These are phyloP conservation scores for Cherax quadricarinatus DNA, from an alignment of 1,140 invertebrate genomes.

Conservation along the genomic window DNA sequence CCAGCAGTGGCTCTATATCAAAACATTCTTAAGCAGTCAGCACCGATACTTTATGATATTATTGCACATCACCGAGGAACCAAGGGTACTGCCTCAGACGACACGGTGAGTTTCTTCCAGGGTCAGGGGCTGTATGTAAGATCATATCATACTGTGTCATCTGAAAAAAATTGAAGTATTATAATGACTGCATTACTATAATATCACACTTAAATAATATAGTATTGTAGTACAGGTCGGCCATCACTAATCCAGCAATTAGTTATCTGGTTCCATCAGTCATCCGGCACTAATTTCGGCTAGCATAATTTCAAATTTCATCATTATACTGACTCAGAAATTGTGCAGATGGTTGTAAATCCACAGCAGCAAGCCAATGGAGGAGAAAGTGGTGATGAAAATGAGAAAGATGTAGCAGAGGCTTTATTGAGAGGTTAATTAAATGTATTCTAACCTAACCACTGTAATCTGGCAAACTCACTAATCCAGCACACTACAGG, in stretches of 20 bases:
- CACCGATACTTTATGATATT: constrained; percentile 23
- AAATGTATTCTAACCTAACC: too few species aligned
- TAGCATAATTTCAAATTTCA: too few species aligned
- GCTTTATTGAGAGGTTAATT: too few species aligned
- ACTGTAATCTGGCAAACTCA: too few species aligned
- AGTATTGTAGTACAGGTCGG: background rate
- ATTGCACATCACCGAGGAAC: constrained; percentile 29
- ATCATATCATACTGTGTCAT: constrained; percentile 68
- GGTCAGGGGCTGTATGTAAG: constrained; percentile 22
- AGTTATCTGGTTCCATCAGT: too few species aligned
- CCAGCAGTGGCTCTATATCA: background rate
- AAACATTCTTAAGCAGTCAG: background rate
- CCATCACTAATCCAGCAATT: too few species aligned
- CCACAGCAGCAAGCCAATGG: too few species aligned
- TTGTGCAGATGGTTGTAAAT: too few species aligned
- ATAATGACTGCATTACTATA: background rate
- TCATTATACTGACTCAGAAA: background rate
- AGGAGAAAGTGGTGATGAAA: too few species aligned
- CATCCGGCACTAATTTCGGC: too few species aligned
- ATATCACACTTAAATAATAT: background rate
- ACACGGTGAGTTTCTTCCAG: constrained; percentile 14
- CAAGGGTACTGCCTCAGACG: background rate
- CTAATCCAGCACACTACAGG: too few species aligned
- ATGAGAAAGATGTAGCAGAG: too few species aligned
- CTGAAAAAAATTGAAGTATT: constrained; percentile 28